Evolutionary conservation across 2,888 invertebrate species (phyloP).

Genomic region (Drosophila dives): DNA sequence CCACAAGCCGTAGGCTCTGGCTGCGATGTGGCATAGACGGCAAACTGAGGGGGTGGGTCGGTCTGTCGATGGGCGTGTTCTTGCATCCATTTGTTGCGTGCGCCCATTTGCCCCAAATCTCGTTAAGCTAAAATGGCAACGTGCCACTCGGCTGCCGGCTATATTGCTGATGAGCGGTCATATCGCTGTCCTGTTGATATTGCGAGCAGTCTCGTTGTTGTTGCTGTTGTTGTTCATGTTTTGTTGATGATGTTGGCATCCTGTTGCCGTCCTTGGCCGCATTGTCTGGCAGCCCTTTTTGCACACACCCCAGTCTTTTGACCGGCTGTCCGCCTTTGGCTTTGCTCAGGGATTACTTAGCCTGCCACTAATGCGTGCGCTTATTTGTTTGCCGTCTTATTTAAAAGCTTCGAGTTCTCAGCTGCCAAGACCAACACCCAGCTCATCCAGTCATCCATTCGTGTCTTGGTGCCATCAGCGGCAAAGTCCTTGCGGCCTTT

Average conservation of each 20-base stretch:
- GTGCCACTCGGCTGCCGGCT: slow-evolving; percentile 61
- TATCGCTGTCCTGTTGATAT: slow-evolving; percentile 40
- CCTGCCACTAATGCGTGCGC: slow-evolving; percentile 73
- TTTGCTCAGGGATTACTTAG: slow-evolving; percentile 76
- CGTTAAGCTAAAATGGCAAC: slow-evolving; percentile 80
- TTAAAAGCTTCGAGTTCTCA: slow-evolving; percentile 21
- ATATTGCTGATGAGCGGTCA: slow-evolving; percentile 68
- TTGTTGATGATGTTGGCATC: slow-evolving; percentile 42
- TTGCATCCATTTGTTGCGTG: slow-evolving; percentile 54
- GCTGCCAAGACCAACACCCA: neutral
- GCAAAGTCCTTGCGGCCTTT: slow-evolving; percentile 50
- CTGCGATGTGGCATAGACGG: slow-evolving; percentile 1
- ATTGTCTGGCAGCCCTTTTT: slow-evolving; percentile 65
- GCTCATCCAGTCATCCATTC: slow-evolving; percentile 47
- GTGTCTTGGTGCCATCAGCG: slow-evolving; percentile 61
- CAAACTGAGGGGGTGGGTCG: neutral
- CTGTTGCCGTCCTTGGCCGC: slow-evolving; percentile 40
- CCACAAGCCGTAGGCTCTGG: slow-evolving; percentile 3
- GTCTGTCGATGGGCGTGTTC: slow-evolving; percentile 7
- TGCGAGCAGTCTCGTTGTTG: neutral
- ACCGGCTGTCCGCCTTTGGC: slow-evolving; percentile 36
- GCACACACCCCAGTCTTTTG: slow-evolving; percentile 59
- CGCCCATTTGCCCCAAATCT: slow-evolving; percentile 73
- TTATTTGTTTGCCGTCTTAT: slow-evolving; percentile 71
- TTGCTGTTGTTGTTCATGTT: slow-evolving; percentile 10